A percentile compares a stretch with the other conserved stretches of the same genome.
These are phyloP conservation scores for Agapornis roseicollis DNA, from an alignment of 2,113 vertebrate species.

Conservation along the genomic window DNA sequence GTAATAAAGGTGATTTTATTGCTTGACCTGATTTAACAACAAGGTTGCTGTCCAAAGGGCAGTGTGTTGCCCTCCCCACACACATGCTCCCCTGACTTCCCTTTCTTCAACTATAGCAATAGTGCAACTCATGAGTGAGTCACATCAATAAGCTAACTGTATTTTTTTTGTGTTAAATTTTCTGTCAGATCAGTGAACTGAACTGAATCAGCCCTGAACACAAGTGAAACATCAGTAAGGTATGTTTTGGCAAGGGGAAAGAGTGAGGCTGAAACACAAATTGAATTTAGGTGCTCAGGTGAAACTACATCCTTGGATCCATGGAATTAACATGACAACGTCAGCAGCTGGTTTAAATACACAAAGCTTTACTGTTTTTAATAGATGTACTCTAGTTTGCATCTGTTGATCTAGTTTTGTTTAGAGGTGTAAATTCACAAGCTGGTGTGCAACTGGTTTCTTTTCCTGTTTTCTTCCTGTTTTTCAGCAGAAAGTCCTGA, in stretches of 20 bases:
- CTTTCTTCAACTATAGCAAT: neutral
- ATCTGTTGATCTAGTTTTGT: neutral
- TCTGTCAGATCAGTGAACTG: slow-evolving; percentile 13
- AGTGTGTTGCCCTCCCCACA: neutral
- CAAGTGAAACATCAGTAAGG: neutral
- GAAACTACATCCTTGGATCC: neutral
- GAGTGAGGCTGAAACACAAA: neutral
- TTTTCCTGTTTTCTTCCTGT: slow-evolving; percentile 15
- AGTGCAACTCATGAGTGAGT: neutral
- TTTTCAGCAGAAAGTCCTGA: neutral
- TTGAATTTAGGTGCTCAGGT: neutral
- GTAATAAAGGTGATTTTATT: neutral
- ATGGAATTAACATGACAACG: neutral
- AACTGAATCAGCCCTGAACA: neutral
- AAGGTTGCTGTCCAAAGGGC: neutral
- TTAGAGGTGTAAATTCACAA: neutral
- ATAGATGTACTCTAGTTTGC: neutral
- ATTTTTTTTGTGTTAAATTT: neutral
- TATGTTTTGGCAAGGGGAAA: neutral
- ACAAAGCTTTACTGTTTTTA: neutral
- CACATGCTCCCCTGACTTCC: neutral
- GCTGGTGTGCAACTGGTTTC: neutral
- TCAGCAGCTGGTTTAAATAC: neutral
- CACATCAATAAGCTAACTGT: neutral
- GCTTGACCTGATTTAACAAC: neutral